phyloP scores from a whole-genome alignment of 2,113 vertebrate genomes.

The Odocoileus virginianus region DNA sequence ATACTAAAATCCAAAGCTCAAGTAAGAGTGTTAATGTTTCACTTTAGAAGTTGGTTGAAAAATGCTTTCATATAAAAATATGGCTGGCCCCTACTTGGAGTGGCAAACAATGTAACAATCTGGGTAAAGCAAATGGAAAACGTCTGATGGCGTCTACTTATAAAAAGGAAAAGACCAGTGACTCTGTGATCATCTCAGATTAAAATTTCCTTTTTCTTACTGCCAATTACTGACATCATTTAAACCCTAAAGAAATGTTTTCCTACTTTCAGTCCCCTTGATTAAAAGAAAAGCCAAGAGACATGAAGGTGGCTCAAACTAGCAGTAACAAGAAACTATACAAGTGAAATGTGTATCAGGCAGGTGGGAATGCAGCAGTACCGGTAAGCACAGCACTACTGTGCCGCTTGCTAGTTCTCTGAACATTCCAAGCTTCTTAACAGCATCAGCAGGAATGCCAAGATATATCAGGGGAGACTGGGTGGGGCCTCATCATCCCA shows the following conservation, averaged over 20 bases:
- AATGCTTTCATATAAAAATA: constrained; percentile 3
- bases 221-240: constrained; percentile 69
- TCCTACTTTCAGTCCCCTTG: constrained; percentile 46
- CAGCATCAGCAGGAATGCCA: constrained; percentile 42
- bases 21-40: not conserved
- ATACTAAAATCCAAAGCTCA: constrained; percentile 31
- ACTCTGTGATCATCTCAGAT: constrained; percentile 51
- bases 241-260: constrained; percentile 63
- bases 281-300: constrained; percentile 62
- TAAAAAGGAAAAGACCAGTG: constrained; percentile 48
- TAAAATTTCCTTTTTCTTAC: constrained; percentile 49
- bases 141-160: not conserved
- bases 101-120: not conserved
- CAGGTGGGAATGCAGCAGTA: constrained; percentile 51
- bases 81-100: not conserved
- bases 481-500: not conserved
- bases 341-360: not conserved
- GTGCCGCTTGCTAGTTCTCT: not conserved
- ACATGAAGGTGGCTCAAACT: constrained; percentile 50
- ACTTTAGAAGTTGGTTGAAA: not conserved
- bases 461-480: not conserved
- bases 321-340: constrained; percentile 63
- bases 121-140: not conserved
- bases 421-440: constrained; percentile 57
- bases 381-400: not conserved